Conservation (phyloP, 92 coral and sea anemone genomes). For the Hydrozoanthus gracilis region DNA sequence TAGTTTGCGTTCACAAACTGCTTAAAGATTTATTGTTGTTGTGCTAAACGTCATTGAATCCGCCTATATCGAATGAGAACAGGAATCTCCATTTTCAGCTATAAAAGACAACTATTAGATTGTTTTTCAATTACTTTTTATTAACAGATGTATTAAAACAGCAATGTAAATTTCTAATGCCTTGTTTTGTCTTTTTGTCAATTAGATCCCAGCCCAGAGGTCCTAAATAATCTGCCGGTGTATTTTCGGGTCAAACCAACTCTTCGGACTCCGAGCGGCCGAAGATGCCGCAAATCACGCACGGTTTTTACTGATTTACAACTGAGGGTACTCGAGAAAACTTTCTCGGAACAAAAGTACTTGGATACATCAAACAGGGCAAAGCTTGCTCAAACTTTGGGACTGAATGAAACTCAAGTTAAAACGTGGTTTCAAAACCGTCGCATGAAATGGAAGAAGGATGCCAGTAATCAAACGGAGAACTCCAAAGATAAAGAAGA, state of each 20-base stretch:
- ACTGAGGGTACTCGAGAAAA: slow-evolving; percentile 91
- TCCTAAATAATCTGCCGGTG: slow-evolving; percentile 86
- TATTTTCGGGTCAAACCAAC: slow-evolving; percentile 98
- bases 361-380: slow-evolving; percentile 96
- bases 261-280: slow-evolving; percentile 92
- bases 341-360: slow-evolving; percentile 95
- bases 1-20: no score
- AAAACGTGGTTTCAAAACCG: slow-evolving; percentile 99
- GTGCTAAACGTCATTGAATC: no score
- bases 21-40: no score
- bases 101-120: background rate
- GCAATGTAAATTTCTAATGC: background rate
- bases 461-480: slow-evolving; percentile 52
- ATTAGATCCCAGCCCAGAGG: slow-evolving; percentile 90
- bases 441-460: slow-evolving; percentile 97
- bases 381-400: slow-evolving; percentile 91
- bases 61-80: no score
- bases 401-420: slow-evolving; percentile 95
- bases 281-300: slow-evolving; percentile 95
- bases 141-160: background rate
- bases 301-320: slow-evolving; percentile 98
- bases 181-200: background rate
- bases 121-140: background rate
- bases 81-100: background rate
- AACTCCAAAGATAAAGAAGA: slow-evolving; percentile 28